phyloP scores from a whole-genome alignment of 2,113 vertebrate genomes.

The Zosterops lateralis region DNA sequence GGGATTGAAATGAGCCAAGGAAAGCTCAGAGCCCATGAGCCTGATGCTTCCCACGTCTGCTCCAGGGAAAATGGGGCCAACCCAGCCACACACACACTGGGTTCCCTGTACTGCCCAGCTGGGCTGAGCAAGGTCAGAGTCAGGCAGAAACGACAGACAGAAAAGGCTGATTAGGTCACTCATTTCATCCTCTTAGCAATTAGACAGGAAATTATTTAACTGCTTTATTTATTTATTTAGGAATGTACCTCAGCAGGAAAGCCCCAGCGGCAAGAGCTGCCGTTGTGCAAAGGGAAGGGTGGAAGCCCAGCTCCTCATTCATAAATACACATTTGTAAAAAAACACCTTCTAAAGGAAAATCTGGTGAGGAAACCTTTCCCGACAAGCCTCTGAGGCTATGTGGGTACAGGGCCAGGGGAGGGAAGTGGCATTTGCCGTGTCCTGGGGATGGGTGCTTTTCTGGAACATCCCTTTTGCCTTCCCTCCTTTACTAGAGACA shows the following conservation, averaged over 20 bases:
- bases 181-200: slow-evolving; percentile 44
- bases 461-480: not conserved
- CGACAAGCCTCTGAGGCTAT: not conserved
- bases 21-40: not conserved
- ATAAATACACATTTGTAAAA: not conserved
- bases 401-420: accelerated
- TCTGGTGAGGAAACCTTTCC: not conserved
- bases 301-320: not conserved
- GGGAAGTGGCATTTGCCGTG: not conserved
- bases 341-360: not conserved
- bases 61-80: not conserved
- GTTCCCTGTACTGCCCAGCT: not conserved
- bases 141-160: slow-evolving; percentile 23
- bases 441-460: not conserved
- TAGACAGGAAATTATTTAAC: slow-evolving; percentile 62
- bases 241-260: slow-evolving; percentile 44
- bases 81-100: not conserved
- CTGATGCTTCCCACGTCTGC: not conserved
- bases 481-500: not conserved
- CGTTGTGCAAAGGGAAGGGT: not conserved
- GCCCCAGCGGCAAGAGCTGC: not conserved
- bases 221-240: slow-evolving; percentile 67
- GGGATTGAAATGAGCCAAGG: not conserved
- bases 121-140: not conserved
- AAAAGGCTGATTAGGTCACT: slow-evolving; percentile 48